Evolutionary conservation across 2,113 vertebrate species (phyloP).

Genomic region (Lynx canadensis): DNA sequence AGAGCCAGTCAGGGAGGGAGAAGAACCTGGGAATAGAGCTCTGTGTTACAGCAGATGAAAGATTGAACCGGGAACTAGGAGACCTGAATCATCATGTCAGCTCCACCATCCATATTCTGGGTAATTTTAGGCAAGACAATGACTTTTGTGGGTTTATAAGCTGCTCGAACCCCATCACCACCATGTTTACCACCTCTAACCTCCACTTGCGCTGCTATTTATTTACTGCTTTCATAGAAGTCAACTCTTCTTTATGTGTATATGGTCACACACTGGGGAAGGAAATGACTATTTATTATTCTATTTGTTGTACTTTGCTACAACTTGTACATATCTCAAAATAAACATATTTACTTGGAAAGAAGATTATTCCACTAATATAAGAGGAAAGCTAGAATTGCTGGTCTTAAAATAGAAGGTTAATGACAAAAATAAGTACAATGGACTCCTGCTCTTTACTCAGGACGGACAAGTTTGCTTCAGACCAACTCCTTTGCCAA

Average conservation of each 20-base stretch:
- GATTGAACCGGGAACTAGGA: not conserved
- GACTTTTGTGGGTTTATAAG: not conserved
- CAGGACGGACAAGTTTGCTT: slow-evolving; percentile 40
- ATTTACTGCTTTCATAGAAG: not conserved
- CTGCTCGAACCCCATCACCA: not conserved
- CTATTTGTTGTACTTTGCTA: slow-evolving; percentile 18
- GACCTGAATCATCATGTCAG: not conserved
- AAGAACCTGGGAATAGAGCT: not conserved
- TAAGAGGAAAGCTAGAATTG: slow-evolving; percentile 51
- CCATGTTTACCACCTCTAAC: not conserved
- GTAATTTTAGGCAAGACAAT: not conserved
- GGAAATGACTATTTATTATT: not conserved
- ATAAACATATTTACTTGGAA: slow-evolving; percentile 58
- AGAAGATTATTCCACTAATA: slow-evolving; percentile 52
- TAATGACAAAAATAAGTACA: slow-evolving; percentile 57
- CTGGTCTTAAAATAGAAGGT: slow-evolving; percentile 64
- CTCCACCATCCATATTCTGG: not conserved
- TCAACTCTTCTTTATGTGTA: not conserved
- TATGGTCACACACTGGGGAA: not conserved
- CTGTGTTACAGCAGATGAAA: not conserved
- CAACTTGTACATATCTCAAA: slow-evolving; percentile 26
- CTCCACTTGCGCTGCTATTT: not conserved
- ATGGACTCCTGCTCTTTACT: slow-evolving; percentile 66
- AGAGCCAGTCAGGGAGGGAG: not conserved
- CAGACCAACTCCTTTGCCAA: slow-evolving; percentile 56